A percentile compares a stretch with the other conserved stretches of the same genome.
These are phyloP conservation scores for Gopherus evgoodei DNA, from an alignment of 2,113 vertebrate genomes.

Conservation along the genomic window DNA sequence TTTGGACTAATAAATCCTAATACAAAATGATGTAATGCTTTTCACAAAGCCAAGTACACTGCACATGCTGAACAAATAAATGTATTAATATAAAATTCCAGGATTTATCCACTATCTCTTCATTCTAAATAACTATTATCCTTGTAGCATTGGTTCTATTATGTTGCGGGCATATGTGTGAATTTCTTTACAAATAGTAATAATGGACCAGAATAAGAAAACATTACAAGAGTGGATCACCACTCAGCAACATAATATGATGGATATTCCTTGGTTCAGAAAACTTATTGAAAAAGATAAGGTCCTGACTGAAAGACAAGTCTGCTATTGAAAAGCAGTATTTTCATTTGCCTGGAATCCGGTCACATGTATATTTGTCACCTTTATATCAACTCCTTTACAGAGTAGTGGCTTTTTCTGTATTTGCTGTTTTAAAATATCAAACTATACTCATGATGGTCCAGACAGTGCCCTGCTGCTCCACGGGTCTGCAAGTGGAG, in stretches of 20 bases:
- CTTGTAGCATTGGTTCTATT: neutral
- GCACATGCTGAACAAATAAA: neutral
- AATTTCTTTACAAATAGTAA: neutral
- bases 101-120: neutral
- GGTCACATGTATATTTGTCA: neutral
- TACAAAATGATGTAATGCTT: neutral
- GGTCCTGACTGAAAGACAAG: neutral
- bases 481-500: neutral
- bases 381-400: neutral
- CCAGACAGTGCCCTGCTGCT: neutral
- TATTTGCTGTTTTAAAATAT: neutral
- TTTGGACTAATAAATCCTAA: neutral
- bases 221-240: neutral
- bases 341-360: neutral
- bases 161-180: neutral
- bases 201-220: neutral
- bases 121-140: neutral
- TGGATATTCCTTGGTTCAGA: neutral
- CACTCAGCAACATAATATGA: neutral
- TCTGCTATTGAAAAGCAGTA: neutral
- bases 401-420: neutral
- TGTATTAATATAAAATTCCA: neutral
- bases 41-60: neutral
- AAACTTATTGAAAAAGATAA: neutral
- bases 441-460: neutral